phyloP scores from a whole-genome alignment of 2,113 vertebrate species.

The Nothoprocta perdicaria region DNA sequence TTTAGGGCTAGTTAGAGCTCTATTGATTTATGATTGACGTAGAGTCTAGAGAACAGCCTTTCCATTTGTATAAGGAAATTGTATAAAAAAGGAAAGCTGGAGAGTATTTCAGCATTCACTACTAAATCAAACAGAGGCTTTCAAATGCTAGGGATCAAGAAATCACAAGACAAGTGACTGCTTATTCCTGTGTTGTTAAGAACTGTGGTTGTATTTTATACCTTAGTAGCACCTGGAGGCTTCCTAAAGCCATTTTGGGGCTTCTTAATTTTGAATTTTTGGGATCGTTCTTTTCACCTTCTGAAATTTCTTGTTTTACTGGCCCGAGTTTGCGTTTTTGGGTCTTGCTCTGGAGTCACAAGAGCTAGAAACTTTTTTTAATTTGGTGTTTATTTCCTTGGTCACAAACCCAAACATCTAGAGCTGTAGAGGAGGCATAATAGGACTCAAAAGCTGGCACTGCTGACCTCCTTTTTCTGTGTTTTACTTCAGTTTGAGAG shows the following conservation, averaged over 20 bases:
- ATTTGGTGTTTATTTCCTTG: neutral
- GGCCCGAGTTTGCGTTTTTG: neutral
- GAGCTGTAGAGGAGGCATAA: neutral
- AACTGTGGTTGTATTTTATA: neutral
- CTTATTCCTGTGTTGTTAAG: neutral
- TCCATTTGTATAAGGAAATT: neutral
- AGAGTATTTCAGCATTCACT: neutral
- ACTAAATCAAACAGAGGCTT: neutral
- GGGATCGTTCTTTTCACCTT: neutral
- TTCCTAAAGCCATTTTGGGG: neutral
- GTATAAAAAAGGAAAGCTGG: neutral
- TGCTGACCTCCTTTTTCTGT: constrained; percentile 11
- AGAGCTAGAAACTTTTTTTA: neutral
- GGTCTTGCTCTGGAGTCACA: neutral
- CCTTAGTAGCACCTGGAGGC: neutral
- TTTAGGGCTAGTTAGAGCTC: neutral
- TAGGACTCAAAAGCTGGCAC: neutral
- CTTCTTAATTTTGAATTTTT: neutral
- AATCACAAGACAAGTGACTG: neutral
- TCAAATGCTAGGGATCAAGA: neutral
- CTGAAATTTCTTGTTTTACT: neutral
- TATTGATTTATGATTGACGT: neutral
- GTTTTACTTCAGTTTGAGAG: neutral
- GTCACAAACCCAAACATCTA: neutral
- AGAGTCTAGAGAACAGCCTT: neutral